Evolutionary conservation across 2,113 vertebrate species (phyloP), one percentile per base, ranked within the genome.

Genomic region (Hepsetus odoe): DNA sequence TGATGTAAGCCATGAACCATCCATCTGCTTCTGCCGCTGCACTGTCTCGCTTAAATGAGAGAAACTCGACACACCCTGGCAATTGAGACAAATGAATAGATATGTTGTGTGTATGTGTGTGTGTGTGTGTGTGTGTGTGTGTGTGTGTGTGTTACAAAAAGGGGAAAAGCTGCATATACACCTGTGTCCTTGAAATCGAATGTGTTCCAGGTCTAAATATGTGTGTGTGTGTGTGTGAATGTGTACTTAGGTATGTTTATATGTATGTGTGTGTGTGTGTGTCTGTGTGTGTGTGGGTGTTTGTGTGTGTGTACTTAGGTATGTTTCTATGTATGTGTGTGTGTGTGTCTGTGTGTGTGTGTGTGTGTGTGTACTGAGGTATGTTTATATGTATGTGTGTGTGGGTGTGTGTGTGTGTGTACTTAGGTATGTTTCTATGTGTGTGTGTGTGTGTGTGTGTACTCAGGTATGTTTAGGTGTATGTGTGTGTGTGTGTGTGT

Each of bases 61-160:
- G 33, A 40, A 55, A 69, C 38, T 61, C 73, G 38, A 68, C 72
- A 69, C 71, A 61, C 40, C 33, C 46, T n/a, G 22, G 64, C 79
- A 75, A 75, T 70, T 75, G 72, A 80, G 79, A 80, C 72, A 53
- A 70, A 80, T 80, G 72, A 80, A 80, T 42, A 56, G 69, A 51
- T 75, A 44, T 71, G 77, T 62, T 70, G 64, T 22, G 13, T 3
- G 56, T 12, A 26, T 55, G n/a, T 33, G 65, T 58, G 74, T 64
- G 22, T 82, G 49, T 35, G 64, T 46, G n/a, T 55, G 56, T 42
- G 49, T 74, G 32, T 0, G 12, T 49, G 16, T 10, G 16, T 49
- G 24, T 53, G 49, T 74, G 32, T 0, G 12, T 49, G 16, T 10
- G 16, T 49, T 18, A 40, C 9, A n/a, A 12, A 53, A 9, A 6